Conservation (phyloP, 2,113 vertebrate genomes). For the Nibea coibor region DNA sequence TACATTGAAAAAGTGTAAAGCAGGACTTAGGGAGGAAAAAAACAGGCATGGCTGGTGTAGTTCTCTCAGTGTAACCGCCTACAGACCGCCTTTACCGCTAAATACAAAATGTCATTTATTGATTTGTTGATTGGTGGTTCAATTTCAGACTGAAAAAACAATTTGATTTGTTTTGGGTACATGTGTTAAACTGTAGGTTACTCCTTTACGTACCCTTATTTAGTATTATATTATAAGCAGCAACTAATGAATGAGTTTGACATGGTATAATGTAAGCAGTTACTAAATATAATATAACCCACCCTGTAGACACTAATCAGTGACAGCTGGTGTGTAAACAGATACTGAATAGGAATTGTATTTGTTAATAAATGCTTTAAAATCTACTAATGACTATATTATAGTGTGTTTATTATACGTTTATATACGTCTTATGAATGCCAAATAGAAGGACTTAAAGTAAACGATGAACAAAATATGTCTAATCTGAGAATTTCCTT, state of each 20-base stretch:
- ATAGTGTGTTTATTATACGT: neutral
- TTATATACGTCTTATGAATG: constrained; percentile 6
- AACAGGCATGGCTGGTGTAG: constrained; percentile 27
- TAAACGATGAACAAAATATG: constrained; percentile 11
- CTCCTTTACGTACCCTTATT: neutral
- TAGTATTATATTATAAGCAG: neutral
- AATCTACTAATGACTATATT: neutral
- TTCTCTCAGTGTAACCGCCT: constrained; percentile 20
- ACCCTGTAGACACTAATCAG: too few species aligned
- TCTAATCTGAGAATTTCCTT: constrained; percentile 27
- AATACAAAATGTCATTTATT: constrained; percentile 53
- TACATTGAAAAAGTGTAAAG: constrained; percentile 61
- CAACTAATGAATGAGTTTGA: neutral
- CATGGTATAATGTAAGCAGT: neutral
- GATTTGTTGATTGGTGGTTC: constrained; percentile 37
- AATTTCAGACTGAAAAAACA: constrained; percentile 2
- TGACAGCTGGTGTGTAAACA: neutral
- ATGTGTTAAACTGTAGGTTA: neutral
- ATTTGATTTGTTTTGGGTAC: neutral
- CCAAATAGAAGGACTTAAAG: neutral
- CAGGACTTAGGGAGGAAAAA: constrained; percentile 24
- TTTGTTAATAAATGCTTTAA: neutral
- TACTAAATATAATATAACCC: too few species aligned
- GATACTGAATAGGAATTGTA: neutral
- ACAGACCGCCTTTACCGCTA: neutral